Evolutionary conservation across 2,888 invertebrate genomes (phyloP), one percentile per base, ranked within the genome.

Genomic region (Lepidocyrtoides sp.): DNA sequence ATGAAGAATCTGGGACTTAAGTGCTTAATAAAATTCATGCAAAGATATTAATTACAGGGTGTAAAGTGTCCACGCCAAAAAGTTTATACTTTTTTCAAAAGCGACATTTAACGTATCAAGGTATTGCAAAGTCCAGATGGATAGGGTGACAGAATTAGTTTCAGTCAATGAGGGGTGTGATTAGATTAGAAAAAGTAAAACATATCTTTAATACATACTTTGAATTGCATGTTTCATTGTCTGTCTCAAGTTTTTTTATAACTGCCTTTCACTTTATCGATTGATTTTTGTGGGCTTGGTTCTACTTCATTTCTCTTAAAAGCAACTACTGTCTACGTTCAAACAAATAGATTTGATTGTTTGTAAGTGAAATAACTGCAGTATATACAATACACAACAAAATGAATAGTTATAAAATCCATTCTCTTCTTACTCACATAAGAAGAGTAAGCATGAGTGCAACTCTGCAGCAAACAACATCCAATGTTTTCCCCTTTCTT

Each of bases 361-460:
- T 85, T 85, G 84, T 85, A 57, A 51, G 82, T 87, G 79, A 79
- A 57, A 82, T 60, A 82, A 82, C 60, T 60, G 17, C 23, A 60
- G 41, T 12, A 36, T 23, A 12, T 3, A 14, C 44, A 75, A 75
- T n/a, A n/a, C n/a, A n/a, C n/a, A n/a, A n/a, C 26, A 44, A 69
- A n/a, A 48, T 48, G 23, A 48, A 72, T 72, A 72, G 44, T 26
- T 69, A 17, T 41, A 14, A 14, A 2, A 69, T 41, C 69, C 69
- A 36, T 69, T n/a, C 66, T 66, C 48, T 26, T 60, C 36, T 63
- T 32, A 41, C 81, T 60, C 60, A 63, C 41, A 82, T 44, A 63
- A 82, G 41, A 63, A 26, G 44, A 26, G 44, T 82, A 66, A 51
- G n/a, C 4, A 82, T 20, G 41, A 72, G 8, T 72, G 72, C 72